Conservation (phyloP, 1,140 invertebrate genomes). For the Philaenus spumarius region DNA sequence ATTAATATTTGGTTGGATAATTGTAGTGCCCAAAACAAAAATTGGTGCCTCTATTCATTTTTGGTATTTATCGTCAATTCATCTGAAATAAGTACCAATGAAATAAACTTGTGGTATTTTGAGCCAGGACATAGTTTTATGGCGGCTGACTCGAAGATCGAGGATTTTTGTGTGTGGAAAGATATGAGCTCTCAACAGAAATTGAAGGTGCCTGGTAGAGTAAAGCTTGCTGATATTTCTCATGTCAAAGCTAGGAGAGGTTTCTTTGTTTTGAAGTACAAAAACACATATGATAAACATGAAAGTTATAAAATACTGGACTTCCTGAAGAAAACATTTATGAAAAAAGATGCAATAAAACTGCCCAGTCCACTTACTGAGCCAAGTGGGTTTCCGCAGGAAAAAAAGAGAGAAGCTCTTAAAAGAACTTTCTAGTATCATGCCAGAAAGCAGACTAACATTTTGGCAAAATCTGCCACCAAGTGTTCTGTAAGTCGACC, state of each 20-base stretch:
- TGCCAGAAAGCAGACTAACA: not conserved
- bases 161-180: not conserved
- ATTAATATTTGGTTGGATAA: no score
- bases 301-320: not conserved
- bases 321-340: not conserved
- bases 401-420: not conserved
- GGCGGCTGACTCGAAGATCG: slow-evolving; percentile 30
- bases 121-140: slow-evolving; percentile 33
- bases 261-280: not conserved
- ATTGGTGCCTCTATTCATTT: slow-evolving; percentile 11
- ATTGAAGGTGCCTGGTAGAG: no score
- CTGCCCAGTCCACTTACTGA: not conserved
- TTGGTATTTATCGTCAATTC: slow-evolving; percentile 19
- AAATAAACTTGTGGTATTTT: slow-evolving; percentile 27
- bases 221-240: not conserved
- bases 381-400: not conserved
- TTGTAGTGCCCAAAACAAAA: no score
- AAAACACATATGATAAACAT: not conserved
- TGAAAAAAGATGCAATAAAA: not conserved
- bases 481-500: no score
- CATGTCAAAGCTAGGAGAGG: not conserved
- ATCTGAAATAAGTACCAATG: slow-evolving; percentile 26
- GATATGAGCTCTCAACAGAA: not conserved
- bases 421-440: not conserved
- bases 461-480: not conserved